A percentile compares a stretch with the other conserved stretches of the same genome.
Evolutionary conservation across 2,113 vertebrate species (phyloP).

Genomic region (Canis aureus): DNA sequence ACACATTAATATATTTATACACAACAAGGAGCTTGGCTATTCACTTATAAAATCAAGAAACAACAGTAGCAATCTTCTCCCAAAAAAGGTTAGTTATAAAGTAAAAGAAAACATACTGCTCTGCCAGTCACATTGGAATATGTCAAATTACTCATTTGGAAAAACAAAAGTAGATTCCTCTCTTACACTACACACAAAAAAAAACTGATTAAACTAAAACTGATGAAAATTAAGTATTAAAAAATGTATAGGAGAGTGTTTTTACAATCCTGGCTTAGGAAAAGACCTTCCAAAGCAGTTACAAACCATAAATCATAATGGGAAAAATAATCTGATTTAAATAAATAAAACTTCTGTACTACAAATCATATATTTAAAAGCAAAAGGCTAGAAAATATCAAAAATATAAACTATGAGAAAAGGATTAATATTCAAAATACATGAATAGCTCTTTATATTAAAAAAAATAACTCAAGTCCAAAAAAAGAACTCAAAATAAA

Average conservation of each 20-base stretch:
- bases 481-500: slow-evolving; percentile 54
- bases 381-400: neutral
- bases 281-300: slow-evolving; percentile 14
- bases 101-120: neutral
- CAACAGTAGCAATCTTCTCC: neutral
- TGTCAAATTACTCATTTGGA: too few species aligned
- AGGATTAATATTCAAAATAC: slow-evolving; percentile 11
- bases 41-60: slow-evolving; percentile 18
- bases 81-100: neutral
- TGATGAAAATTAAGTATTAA: neutral
- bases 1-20: neutral
- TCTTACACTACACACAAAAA: neutral
- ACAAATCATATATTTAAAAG: slow-evolving; percentile 16
- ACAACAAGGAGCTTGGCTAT: neutral
- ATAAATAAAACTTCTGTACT: neutral
- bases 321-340: neutral
- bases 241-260: neutral
- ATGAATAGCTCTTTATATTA: neutral
- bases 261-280: neutral
- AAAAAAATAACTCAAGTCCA: neutral
- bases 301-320: neutral
- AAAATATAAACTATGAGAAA: neutral
- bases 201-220: neutral
- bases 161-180: too few species aligned
- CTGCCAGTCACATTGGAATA: neutral